Evolutionary conservation across 2,113 vertebrate species (phyloP).

Genomic region (Tychaedon coryphoeus): DNA sequence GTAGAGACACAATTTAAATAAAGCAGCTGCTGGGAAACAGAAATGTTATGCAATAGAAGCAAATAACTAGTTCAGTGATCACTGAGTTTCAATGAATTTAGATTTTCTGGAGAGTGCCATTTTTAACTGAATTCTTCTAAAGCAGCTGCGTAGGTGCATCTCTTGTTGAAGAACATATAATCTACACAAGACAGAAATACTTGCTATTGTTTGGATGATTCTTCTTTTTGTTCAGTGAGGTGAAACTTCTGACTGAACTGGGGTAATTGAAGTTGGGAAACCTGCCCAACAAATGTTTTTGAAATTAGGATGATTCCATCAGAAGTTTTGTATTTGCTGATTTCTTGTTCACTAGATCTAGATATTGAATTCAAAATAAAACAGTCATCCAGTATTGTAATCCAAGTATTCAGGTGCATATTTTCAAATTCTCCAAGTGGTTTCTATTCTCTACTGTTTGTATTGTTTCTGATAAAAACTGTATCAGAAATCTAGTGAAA

Average conservation of each 20-base stretch:
- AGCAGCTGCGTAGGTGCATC: accelerated
- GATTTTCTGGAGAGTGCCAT: not conserved
- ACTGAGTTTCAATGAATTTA: not conserved
- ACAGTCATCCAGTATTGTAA: not conserved
- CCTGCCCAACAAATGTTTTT: not conserved
- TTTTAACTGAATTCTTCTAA: not conserved
- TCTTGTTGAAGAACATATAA: not conserved
- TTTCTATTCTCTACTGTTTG: not conserved
- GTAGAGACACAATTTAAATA: not conserved
- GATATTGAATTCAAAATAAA: not conserved
- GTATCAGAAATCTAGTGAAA: not conserved
- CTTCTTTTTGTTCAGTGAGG: not conserved
- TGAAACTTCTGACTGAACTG: not conserved
- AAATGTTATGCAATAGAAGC: not conserved
- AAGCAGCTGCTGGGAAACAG: not conserved
- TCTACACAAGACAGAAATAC: not conserved
- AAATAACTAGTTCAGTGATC: not conserved
- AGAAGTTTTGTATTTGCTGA: not conserved
- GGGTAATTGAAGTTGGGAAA: not conserved
- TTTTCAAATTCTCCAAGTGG: not conserved
- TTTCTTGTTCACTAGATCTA: not conserved
- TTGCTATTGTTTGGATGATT: not conserved
- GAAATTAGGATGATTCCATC: not conserved
- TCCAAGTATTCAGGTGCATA: not conserved
- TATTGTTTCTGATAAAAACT: not conserved